Base-by-base conservation (phyloP, 2,797 vertebrate species). In the Acomys russatus region DNA sequence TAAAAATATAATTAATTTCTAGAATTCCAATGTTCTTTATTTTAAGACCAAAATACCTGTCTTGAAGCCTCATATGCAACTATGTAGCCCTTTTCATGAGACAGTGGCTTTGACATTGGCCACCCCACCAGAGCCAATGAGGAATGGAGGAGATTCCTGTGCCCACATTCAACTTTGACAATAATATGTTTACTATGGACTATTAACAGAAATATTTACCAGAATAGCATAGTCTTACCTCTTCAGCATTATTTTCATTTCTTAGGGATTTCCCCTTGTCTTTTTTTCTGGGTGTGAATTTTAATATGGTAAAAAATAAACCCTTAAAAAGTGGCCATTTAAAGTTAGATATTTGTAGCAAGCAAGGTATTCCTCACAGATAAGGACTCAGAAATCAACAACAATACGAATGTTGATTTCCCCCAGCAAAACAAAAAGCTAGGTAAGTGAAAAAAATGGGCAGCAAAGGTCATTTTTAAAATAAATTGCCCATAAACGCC, bases 31-130 rank as follows among this genome's bases (percentile, higher is more conserved):
- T 59, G 10, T 3, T 88, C 78, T 30, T 96, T 74, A 49, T 15
- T 95, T 44, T 44, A 12, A 90, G 30, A 77, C 8, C 7, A 91
- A 84, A 78, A 49, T 74, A 54, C 68, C 89, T 94, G 90, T 12
- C 85, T 30, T 82, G 9, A 79, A 23, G 9, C 18, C 73, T 84
- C 22, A 18, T 92, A 18, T 77, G 38, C 64, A 76, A 7, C 76
- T 68, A 2, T 18, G 35, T 20, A 30, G 6, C 3, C 73, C 6
- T 49, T 85, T 92, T 71, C 18, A 92, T 33, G 23, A 23, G 20
- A 2, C n/a, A 59, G 9, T 23, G 49, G 17, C 35, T 10, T 22
- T 22, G 14, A 22, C 38, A 44, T 76, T 70, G 59, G 30, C 9
- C 87, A 66, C 63, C 68, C 30, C 28, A 90, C 44, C 30, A 76